Base-by-base conservation (phyloP, 2,113 vertebrate genomes). In the Thamnaconus septentrionalis region DNA sequence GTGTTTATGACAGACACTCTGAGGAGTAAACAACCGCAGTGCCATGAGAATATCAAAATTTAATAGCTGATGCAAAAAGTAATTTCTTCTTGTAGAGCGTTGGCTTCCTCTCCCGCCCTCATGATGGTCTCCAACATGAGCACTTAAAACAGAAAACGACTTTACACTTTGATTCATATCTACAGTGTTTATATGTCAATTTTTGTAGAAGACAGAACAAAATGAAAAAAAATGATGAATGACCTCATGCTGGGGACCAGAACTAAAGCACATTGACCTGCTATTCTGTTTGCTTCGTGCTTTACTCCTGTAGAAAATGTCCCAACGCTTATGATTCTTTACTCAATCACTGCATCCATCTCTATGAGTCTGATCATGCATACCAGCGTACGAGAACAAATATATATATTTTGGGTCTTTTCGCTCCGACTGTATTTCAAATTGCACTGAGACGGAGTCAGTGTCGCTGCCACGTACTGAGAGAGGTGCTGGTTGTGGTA, bases 401-500 rank as follows among this genome's bases (percentile, higher is more conserved):
- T 31, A 31, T 31, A 31, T 31, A 31, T 31, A 31, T 31, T 31
- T 31, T 11, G 6, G 12, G 7, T 55, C 54, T 65, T 9, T 3
- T 3, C 3, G 42, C 10, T 7, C 10, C 55, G 5, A 10, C 6
- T 50, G 4, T 66, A 48, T 54, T 5, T 59, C 41, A 3, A 3
- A 41, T 4, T 47, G 42, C 41, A 44, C 18, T 52, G 51, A 58
- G 42, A 4, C 12, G 42, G 60, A 41, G 44, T 63, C 43, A 3
- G 12, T 43, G 63, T 63, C 61, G 64, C 58, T 78, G 78, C 79
- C 64, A 69, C 77, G 64, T 54, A 76, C 81, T 72, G 69, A 78
- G 78, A 84, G 78, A 86, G 81, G 70, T 68, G 49, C 77, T 82
- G 60, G 55, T 86, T 87, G 81, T 62, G 42, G 75, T 81, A 88